Conservation (phyloP, 2,113 vertebrate species). For the Pedetes capensis region DNA sequence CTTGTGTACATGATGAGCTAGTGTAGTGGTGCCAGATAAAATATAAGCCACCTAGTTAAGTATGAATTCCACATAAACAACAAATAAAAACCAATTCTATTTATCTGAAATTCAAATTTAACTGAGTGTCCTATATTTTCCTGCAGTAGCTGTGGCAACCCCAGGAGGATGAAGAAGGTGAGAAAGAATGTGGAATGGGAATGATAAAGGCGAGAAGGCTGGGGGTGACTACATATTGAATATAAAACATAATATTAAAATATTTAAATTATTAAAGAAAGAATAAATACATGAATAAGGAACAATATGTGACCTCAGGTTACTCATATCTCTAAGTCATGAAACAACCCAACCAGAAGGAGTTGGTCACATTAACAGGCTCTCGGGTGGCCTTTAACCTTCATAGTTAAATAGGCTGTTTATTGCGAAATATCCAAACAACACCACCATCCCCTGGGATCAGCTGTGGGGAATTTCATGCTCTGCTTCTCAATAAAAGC, state of each 20-base stretch:
- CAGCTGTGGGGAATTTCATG: neutral
- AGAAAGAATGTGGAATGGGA: neutral
- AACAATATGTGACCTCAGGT: neutral
- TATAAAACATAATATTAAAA: neutral
- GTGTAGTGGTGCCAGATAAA: neutral
- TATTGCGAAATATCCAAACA: too few species aligned
- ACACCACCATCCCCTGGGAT: neutral
- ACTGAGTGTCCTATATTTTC: neutral
- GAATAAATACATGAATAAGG: neutral
- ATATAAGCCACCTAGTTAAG: neutral
- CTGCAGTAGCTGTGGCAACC: neutral
- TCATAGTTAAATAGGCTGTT: neutral
- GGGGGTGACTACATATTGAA: neutral
- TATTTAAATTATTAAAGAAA: neutral
- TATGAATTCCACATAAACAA: neutral
- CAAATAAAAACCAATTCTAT: neutral
- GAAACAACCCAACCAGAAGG: neutral
- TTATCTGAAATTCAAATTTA: neutral
- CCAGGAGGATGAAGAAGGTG: neutral
- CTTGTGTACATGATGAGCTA: neutral
- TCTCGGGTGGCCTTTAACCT: neutral
- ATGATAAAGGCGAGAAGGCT: neutral
- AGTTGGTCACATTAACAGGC: neutral
- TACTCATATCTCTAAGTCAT: neutral
- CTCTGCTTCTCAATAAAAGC: neutral